Base-by-base conservation (phyloP, 2,888 invertebrate genomes). In the Pterostichus madidus region DNA sequence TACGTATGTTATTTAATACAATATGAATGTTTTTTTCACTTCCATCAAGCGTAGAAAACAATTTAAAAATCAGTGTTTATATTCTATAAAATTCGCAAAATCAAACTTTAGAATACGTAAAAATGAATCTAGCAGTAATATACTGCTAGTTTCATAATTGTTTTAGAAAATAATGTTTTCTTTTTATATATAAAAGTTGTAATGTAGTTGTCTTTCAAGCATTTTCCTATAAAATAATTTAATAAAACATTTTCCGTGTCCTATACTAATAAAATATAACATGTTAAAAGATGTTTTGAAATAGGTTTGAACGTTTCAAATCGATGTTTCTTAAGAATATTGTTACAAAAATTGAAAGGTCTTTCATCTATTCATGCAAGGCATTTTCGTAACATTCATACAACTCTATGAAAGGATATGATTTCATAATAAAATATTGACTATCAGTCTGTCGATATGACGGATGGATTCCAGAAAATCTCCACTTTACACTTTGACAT, bases 401-500 rank as follows among this genome's bases (percentile, higher is more conserved):
- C 59, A 77, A 56, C 53, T 80, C 31, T 49, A 80, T 80, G 80
- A 80, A 73, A 78, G 61, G 80, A 80, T 80, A 80, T 80, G 80
- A 80, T 73, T 59, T 35, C 24, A 44, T 32, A 78, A 77, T 77
- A 78, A 35, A 80, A 75, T 75, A 75, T 75, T 75, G 75, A 75
- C 71, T 80, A 80, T 80, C 80, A 80, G 80, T 80, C 80, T 80
- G 80, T 78, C 53, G 71, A 73, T 73, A 68, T 73, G 80, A 80
- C 53, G 80, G 80, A 80, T 80, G 80, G 80, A 80, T 44, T 80
- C 56, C 39, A 73, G 31, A 44, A 44, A n/a, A 59, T 59, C 59
- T 1, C 15, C 6, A 17, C 59, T 10, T 24, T 13, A 7, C 24
- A 24, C 24, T 59, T 59, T 59, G 11, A 8, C 6, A 13, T 59